Evolutionary conservation across 2,113 vertebrate species (phyloP), one percentile per base, ranked within the genome.

Genomic region (Capreolus pygargus): DNA sequence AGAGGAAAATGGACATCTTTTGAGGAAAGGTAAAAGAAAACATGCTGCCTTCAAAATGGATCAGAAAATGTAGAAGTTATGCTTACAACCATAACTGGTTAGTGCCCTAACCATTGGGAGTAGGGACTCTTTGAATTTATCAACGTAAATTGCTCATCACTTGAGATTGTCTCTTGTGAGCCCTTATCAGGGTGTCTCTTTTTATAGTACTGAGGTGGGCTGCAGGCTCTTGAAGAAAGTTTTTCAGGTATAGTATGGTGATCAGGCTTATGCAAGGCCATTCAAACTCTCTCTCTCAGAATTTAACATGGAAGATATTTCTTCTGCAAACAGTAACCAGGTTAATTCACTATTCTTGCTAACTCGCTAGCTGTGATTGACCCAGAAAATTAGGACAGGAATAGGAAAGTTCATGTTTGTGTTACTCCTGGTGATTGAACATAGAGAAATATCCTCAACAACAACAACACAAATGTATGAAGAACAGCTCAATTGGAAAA

Each of bases 1-100:
- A 98, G 92, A 98, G 95, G 11, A 3, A 0, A 98, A 98, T 82
- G 98, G 97, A 30, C 50, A 84, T 0, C 98, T 99, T 87, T 81
- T 99, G 36, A 98, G 99, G 93, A 99, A 99, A 99, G 99, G 99
- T 99, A 97, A 95, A 83, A 78, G 39, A 10, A 50, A n/a, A n/a
- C 7, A 8, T 27, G 33, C 25, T 6, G 3, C 6, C n/a, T 90
- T 78, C 64, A 58, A 58, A 36, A 47, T 17, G 1, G 28, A 5
- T 55, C 13, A 28, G 17, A 61, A 16, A 1, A 64, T 0, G 0
- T 7, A 1, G 21, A 43, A 7, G 21, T 0, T 13, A 39, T 6
- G 36, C 0, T 4, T 2, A 11, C 10, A 17, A 10, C 0, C 47
- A 50, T 50, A 50, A 50, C 47, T 13, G 47, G 47, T 50, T 50